Base-by-base conservation (phyloP, 2,888 invertebrate species). In the Drosophila koepferae region DNA sequence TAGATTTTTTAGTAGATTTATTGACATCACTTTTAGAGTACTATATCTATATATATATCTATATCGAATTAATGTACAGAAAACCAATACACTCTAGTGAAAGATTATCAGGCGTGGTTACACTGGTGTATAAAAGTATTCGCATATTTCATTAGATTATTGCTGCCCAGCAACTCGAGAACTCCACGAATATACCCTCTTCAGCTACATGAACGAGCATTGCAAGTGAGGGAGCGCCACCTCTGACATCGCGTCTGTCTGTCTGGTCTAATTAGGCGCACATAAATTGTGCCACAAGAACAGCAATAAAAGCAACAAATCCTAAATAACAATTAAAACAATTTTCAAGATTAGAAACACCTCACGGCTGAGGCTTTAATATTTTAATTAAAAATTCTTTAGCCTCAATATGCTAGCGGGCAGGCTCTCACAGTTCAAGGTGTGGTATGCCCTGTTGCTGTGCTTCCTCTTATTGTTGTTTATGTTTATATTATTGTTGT, bases 331-430 rank as follows among this genome's bases (percentile, higher is more conserved):
- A 86, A 86, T 90, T 86, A 86, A 87, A 90, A 84, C 86, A 90
- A 86, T 86, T 86, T 86, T 63, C 87, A 86, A 86, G 90, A 90
- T 90, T 90, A 86, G 90, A 90, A 89, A 90, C 90, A 90, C 87
- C 90, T 86, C 74, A 73, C 71, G 84, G 79, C 72, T 49, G 56
- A 78, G 79, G 89, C 89, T 89, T 90, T 86, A 86, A 86, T 86
- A 90, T 86, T 90, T 90, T 86, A 86, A 86, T 86, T 86, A 86
- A 86, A 86, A 86, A 90, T 86, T 89, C 86, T 71, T 83, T 46
- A 68, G 76, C 76, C 85, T 18, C 89, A 79, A 84, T 79, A 77
- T 72, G 83, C 70, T 49, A 36, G 60, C 55, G 62, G 64, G 23
- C 68, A 68, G 28, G 18, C 72, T 28, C 72, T 8, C 23, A 14